Evolutionary conservation across 2,888 invertebrate genomes (phyloP).

Genomic region (Ferdinandea cuprea): DNA sequence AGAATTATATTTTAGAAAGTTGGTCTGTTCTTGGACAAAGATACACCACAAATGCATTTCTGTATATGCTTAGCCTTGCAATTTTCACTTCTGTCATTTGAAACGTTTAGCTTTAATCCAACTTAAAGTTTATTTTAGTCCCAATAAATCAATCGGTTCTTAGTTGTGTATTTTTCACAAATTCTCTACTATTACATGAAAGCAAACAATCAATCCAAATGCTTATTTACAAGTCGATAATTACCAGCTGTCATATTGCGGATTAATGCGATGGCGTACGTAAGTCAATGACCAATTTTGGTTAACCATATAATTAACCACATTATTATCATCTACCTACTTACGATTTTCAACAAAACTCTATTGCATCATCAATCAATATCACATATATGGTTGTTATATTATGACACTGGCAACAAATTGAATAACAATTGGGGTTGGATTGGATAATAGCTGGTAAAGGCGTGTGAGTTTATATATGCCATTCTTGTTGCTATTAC

Average conservation of each 20-base stretch:
- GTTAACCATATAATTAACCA: conserved; percentile 56
- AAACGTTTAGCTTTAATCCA: too few relatives aligned
- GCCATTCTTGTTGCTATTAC: background rate
- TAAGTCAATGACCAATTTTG: conserved; percentile 42
- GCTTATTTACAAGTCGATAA: conserved; percentile 20
- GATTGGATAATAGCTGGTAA: conserved; percentile 13
- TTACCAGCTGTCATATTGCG: conserved; percentile 42
- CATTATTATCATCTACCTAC: conserved; percentile 46
- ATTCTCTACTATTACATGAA: background rate
- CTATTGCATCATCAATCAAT: conserved; percentile 55
- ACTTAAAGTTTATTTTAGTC: too few relatives aligned
- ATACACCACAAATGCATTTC: too few relatives aligned
- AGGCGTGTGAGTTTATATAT: conserved; percentile 7
- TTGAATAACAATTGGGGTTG: conserved; percentile 53
- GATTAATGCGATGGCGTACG: conserved; percentile 41
- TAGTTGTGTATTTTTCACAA: too few relatives aligned
- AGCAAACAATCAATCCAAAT: background rate
- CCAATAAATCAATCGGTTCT: too few relatives aligned
- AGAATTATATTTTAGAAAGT: too few relatives aligned
- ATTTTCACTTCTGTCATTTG: too few relatives aligned
- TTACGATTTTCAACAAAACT: background rate
- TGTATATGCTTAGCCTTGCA: too few relatives aligned
- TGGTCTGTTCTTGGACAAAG: too few relatives aligned
- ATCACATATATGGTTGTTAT: conserved; percentile 17
- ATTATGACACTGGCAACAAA: conserved; percentile 46